phyloP scores from a whole-genome alignment of 2,888 invertebrate genomes.

The Parochlus steinenii region DNA sequence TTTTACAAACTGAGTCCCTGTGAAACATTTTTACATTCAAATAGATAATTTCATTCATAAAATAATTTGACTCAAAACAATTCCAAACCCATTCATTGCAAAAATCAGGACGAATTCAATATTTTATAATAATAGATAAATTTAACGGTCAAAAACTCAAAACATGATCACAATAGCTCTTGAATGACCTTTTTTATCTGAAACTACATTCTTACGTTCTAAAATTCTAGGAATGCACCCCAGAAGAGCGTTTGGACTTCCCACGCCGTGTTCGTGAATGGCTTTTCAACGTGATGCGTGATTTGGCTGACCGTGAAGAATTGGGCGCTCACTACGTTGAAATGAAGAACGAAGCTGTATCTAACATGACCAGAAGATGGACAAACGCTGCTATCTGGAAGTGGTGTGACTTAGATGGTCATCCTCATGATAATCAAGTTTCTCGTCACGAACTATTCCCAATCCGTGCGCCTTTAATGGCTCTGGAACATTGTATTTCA shows the following conservation, averaged over 20 bases:
- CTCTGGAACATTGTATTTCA: constrained; percentile 93
- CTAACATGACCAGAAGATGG: constrained; percentile 69
- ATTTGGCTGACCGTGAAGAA: constrained; percentile 77
- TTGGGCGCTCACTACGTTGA: constrained; percentile 64
- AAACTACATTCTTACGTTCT: constrained; percentile 11
- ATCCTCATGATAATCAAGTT: constrained; percentile 77
- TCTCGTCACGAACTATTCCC: constrained; percentile 93
- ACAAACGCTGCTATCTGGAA: constrained; percentile 95
- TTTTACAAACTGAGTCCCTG: no score
- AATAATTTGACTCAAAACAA: no score
- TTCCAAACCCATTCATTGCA: no score
- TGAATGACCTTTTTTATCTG: no score
- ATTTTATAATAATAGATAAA: no score
- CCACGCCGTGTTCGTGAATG: constrained; percentile 95
- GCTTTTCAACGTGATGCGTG: constrained; percentile 95
- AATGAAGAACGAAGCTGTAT: constrained; percentile 81
- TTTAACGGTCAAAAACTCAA: no score
- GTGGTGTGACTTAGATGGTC: constrained; percentile 91
- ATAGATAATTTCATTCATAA: no score
- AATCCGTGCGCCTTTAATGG: constrained; percentile 83
- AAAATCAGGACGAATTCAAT: no score
- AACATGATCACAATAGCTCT: no score
- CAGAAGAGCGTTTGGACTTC: constrained; percentile 84
- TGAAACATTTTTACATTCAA: no score
- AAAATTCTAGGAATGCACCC: constrained; percentile 47